Base-by-base conservation (phyloP, 2,797 vertebrate genomes). In the Harpagifer antarcticus region DNA sequence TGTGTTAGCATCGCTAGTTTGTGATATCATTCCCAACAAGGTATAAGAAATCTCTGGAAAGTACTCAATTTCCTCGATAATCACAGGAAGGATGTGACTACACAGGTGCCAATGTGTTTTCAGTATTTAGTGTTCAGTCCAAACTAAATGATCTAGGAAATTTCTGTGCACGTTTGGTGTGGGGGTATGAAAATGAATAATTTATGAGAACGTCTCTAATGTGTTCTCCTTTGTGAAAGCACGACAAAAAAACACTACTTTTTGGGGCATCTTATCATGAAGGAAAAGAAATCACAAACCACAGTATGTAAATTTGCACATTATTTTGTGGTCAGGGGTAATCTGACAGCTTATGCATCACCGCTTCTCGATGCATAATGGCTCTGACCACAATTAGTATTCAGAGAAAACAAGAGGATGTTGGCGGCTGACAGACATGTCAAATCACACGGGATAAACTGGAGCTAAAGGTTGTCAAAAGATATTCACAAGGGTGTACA, bases 311-410 rank as follows among this genome's bases (percentile, higher is more conserved):
- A 89, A 93, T 94, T 86, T 90, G 86, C 90, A 91, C 90, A 89
- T 94, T 92, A 93, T 90, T 93, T 92, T 91, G 88, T 84, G 87
- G 87, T 92, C 88, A 91, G 79, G 66, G 79, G 68, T 88, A 91
- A 91, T 92, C 88, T 92, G 93, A 93, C 92, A 90, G 86, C 59
- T 85, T 86, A 82, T 86, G 89, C 91, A 90, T 88, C 88, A 90
- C 90, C 59, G 81, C 79, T 84, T 71, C 80, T 83, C 78, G 63
- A 67, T 81, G 86, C 86, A 88, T 90, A 90, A 91, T 89, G 81
- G 76, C 88, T 86, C 77, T 89, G 89, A 90, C 87, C 91, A 91
- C 86, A 92, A 94, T 94, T 94, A 93, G 85, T 90, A 94, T 93
- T 88, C 91, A 90, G 76, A 84, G 88, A 91, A 88, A 93, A 89